A percentile compares a stretch with the other conserved stretches of the same genome.
Evolutionary conservation across 2,888 invertebrate species (phyloP).

Genomic region (Chrysopilus asiliformis): DNA sequence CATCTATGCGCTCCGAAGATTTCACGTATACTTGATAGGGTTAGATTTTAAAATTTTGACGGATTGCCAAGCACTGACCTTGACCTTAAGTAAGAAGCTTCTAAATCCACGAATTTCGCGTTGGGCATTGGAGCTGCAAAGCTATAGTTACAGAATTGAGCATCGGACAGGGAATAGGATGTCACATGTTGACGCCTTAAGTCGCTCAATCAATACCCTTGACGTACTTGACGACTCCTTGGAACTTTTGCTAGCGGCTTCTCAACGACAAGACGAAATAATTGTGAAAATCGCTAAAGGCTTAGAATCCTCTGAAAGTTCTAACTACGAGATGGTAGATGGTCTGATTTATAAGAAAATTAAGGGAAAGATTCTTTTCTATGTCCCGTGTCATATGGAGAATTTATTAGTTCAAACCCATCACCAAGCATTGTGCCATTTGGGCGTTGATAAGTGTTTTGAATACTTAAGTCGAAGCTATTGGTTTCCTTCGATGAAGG

Average conservation of each 20-base stretch:
- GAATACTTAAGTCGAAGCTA: neutral
- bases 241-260: conserved; percentile 11
- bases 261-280: conserved; percentile 13
- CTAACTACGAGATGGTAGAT: conserved; percentile 8
- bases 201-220: conserved; percentile 11
- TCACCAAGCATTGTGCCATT: conserved; percentile 23
- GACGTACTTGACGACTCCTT: conserved; percentile 6
- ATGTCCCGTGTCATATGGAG: conserved; percentile 17
- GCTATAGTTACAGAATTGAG: conserved; percentile 16
- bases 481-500: neutral
- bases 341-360: conserved; percentile 12
- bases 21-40: conserved; percentile 18
- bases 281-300: conserved; percentile 14
- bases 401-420: conserved; percentile 14
- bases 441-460: neutral
- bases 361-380: conserved; percentile 8
- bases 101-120: conserved; percentile 15
- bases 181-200: conserved; percentile 23
- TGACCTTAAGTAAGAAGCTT: conserved; percentile 16
- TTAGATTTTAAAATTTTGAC: conserved; percentile 19
- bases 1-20: too few species aligned
- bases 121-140: too few species aligned
- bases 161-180: conserved; percentile 17
- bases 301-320: conserved; percentile 13
- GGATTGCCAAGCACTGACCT: conserved; percentile 16